phyloP scores from a whole-genome alignment of 2,888 invertebrate species.

The Buathra laborator region DNA sequence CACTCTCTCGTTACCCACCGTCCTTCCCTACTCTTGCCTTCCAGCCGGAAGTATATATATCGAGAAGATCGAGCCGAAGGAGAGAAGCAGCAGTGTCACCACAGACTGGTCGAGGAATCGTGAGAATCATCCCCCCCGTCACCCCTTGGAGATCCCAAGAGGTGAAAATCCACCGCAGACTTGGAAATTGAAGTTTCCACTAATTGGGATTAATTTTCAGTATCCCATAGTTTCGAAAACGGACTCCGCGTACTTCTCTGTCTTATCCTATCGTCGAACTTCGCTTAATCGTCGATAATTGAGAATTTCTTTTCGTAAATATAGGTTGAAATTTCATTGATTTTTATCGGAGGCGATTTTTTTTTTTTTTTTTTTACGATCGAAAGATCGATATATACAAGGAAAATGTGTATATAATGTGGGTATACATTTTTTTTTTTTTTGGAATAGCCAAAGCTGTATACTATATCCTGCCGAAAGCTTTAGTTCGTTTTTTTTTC shows the following conservation, averaged over 20 bases:
- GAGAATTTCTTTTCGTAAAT: not conserved
- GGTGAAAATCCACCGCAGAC: slow-evolving; percentile 55
- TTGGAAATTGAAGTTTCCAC: slow-evolving; percentile 68
- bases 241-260: not conserved
- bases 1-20: too few species aligned
- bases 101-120: slow-evolving; percentile 56
- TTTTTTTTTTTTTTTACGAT: too few species aligned
- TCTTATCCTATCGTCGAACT: slow-evolving; percentile 8
- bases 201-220: slow-evolving; percentile 64
- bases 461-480: slow-evolving; percentile 17
- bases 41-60: slow-evolving; percentile 48
- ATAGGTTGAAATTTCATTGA: not conserved
- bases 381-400: not conserved
- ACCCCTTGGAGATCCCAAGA: not conserved
- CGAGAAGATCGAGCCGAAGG: slow-evolving; percentile 42
- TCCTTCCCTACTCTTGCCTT: slow-evolving; percentile 13
- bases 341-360: too few species aligned
- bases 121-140: slow-evolving; percentile 27
- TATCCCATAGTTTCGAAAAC: slow-evolving; percentile 12
- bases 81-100: slow-evolving; percentile 45
- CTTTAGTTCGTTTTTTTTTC: slow-evolving; percentile 64
- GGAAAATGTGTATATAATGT: too few species aligned
- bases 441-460: slow-evolving; percentile 37
- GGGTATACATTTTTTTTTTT: not conserved
- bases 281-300: not conserved